A percentile compares a stretch with the other conserved stretches of the same genome.
phyloP scores from a whole-genome alignment of 2,113 vertebrate genomes.

The human region DNA sequence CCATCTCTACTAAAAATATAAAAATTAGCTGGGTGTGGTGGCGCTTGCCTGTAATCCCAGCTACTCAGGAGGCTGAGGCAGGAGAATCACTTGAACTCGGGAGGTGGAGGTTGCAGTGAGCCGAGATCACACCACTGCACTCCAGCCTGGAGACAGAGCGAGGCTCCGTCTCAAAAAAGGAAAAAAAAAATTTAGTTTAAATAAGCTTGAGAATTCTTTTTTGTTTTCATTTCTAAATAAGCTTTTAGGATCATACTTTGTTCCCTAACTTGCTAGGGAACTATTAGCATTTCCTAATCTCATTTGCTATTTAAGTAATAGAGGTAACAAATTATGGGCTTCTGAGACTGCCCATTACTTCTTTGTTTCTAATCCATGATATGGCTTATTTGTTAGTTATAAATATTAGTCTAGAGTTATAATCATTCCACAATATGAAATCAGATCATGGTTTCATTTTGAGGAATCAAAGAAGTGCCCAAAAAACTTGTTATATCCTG shows the following conservation, averaged over 20 bases:
- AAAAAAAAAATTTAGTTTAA: neutral
- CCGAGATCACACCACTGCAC: too few species aligned
- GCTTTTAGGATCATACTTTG: neutral
- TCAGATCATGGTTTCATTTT: neutral
- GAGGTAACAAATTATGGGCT: neutral
- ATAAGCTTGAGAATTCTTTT: neutral
- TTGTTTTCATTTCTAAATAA: neutral
- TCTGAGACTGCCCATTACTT: neutral
- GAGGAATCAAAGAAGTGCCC: neutral
- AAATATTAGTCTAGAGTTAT: neutral
- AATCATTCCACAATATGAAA: conserved; percentile 26
- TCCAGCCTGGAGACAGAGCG: too few species aligned
- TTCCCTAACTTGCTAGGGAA: neutral
- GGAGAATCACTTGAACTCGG: too few species aligned
- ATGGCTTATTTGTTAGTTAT: neutral
- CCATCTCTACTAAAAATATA: too few species aligned
- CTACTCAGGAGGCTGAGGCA: too few species aligned
- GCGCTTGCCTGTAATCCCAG: too few species aligned
- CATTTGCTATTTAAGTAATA: neutral
- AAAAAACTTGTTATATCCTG: neutral
- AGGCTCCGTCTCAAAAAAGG: too few species aligned
- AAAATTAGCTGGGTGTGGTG: too few species aligned
- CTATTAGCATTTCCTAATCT: neutral
- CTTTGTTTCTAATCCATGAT: neutral
- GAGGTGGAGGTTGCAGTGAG: too few species aligned